Conservation (phyloP, 2,797 vertebrate genomes). For the Semotilus atromaculatus region DNA sequence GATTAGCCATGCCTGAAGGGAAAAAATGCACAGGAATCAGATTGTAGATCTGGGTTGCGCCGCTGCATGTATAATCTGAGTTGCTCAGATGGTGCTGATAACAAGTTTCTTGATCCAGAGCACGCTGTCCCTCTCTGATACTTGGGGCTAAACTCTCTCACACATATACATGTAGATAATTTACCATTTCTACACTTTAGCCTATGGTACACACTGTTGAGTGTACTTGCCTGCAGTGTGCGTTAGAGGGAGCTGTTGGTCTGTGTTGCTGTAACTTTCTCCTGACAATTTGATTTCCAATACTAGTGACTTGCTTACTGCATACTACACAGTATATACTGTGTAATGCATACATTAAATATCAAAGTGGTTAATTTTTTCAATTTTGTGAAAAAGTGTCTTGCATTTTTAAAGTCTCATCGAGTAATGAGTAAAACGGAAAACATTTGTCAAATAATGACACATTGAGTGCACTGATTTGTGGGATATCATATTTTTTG, state of each 20-base stretch:
- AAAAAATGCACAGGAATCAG: background rate
- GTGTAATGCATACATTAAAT: background rate
- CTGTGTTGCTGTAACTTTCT: background rate
- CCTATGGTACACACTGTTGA: background rate
- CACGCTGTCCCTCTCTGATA: background rate
- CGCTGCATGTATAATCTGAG: slow-evolving; percentile 22
- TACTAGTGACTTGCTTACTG: background rate
- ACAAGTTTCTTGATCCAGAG: background rate
- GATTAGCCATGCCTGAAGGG: slow-evolving; percentile 18
- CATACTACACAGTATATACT: no score
- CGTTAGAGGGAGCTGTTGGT: slow-evolving; percentile 34
- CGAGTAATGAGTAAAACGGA: background rate
- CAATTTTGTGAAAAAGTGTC: background rate
- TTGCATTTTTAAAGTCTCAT: background rate
- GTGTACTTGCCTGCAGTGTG: background rate
- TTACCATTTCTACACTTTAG: background rate
- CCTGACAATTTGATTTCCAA: background rate
- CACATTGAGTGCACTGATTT: background rate
- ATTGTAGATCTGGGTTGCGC: slow-evolving; percentile 18
- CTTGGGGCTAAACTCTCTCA: background rate
- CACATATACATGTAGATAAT: background rate
- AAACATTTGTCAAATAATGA: background rate
- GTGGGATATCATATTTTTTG: background rate
- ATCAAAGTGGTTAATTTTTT: background rate
- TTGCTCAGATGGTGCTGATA: slow-evolving; percentile 14